Conservation (phyloP, 2,888 invertebrate species). For the Tortricodes alternella region DNA sequence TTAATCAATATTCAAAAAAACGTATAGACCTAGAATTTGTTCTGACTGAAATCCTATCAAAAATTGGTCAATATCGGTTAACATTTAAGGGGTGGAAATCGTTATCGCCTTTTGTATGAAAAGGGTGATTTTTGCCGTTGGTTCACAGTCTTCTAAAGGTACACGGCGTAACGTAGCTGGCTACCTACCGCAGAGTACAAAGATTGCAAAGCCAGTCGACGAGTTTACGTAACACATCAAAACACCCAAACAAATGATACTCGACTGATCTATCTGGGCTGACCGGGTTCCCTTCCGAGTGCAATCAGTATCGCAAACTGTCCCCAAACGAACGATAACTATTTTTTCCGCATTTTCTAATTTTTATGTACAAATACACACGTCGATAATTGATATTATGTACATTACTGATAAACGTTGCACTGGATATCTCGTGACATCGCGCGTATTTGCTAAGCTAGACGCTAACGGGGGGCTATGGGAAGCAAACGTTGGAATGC, state of each 20-base stretch:
- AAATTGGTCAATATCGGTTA: too few species aligned
- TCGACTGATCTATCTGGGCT: slow-evolving; percentile 5
- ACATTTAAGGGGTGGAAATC: too few species aligned
- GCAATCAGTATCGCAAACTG: slow-evolving; percentile 20
- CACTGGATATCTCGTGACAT: slow-evolving; percentile 35
- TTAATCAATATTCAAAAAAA: too few species aligned
- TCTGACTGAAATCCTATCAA: too few species aligned
- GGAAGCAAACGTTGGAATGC: slow-evolving; percentile 13
- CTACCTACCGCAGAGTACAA: slow-evolving; percentile 10
- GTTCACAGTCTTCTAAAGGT: too few species aligned
- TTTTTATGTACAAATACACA: slow-evolving; percentile 66
- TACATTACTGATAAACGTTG: slow-evolving; percentile 45
- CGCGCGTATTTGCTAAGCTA: slow-evolving; percentile 37
- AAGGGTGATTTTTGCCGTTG: too few species aligned
- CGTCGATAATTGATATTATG: slow-evolving; percentile 34
- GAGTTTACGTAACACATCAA: slow-evolving; percentile 14
- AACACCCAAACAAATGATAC: slow-evolving; percentile 14
- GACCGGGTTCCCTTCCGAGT: background rate
- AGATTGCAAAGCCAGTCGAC: slow-evolving; percentile 9
- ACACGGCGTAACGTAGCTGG: slow-evolving; percentile 6
- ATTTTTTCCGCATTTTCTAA: slow-evolving; percentile 60
- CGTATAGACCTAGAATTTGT: too few species aligned
- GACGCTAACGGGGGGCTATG: slow-evolving; percentile 31
- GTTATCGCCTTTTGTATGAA: too few species aligned
- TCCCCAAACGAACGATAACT: slow-evolving; percentile 37